phyloP scores from a whole-genome alignment of 2,888 invertebrate species.

The Drosophila mayaguana region DNA sequence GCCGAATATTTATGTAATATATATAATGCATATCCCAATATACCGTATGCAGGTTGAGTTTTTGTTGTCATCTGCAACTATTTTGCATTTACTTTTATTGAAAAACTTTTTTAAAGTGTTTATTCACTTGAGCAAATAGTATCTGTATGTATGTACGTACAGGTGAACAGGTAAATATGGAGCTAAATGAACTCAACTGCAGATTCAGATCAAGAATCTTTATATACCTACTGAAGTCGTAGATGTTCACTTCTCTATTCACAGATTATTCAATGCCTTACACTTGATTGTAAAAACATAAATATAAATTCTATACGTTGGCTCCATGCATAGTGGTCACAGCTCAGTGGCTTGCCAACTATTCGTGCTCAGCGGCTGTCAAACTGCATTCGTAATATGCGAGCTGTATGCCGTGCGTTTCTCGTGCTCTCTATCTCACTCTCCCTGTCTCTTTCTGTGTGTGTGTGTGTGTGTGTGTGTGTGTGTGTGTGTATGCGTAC shows the following conservation, averaged over 20 bases:
- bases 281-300: neutral
- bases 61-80: no score
- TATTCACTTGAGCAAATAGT: no score
- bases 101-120: no score
- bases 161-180: no score
- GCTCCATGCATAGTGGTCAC: neutral
- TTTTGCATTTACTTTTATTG: neutral
- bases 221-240: no score
- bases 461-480: slow-evolving; percentile 9
- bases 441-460: neutral
- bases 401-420: neutral
- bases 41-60: no score
- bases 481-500: slow-evolving; percentile 31
- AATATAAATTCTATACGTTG: neutral
- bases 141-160: no score
- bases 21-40: no score
- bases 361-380: slow-evolving; percentile 6
- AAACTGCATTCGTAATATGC: slow-evolving; percentile 21
- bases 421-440: neutral
- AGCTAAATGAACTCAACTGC: no score
- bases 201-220: no score
- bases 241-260: no score
- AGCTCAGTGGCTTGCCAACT: slow-evolving; percentile 17
- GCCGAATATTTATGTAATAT: no score
- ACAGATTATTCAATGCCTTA: neutral